Evolutionary conservation across 2,888 invertebrate species (phyloP).

Genomic region (Pharmacophagus antenor): DNA sequence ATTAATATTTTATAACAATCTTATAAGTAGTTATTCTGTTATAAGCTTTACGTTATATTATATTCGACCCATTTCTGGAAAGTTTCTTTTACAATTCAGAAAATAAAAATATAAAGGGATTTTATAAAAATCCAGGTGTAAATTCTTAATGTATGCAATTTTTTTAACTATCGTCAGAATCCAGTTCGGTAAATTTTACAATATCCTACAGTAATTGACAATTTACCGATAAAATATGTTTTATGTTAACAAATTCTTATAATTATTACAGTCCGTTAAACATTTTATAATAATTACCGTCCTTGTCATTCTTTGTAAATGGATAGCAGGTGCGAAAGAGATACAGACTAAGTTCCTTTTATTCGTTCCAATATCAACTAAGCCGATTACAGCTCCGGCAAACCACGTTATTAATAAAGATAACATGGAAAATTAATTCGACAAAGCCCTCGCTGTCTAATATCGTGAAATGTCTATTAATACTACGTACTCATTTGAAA

Average conservation of each 20-base stretch:
- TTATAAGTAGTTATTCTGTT: too few species aligned
- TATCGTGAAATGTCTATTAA: neutral
- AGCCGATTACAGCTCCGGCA: conserved; percentile 24
- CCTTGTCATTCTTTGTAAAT: conserved; percentile 10
- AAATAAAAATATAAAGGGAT: too few species aligned
- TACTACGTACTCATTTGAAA: too few species aligned
- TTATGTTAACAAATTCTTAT: conserved; percentile 22
- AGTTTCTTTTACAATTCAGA: too few species aligned
- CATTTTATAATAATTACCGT: neutral
- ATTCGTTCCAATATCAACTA: conserved; percentile 19
- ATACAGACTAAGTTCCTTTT: conserved; percentile 10
- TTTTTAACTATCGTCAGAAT: neutral
- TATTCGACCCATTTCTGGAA: too few species aligned
- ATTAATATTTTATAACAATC: too few species aligned
- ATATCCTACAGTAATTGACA: conserved; percentile 2
- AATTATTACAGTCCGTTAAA: conserved; percentile 5
- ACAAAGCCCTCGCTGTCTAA: conserved; percentile 15
- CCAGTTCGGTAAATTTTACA: neutral
- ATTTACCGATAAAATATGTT: conserved; percentile 12
- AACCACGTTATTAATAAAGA: conserved; percentile 25
- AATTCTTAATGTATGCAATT: too few species aligned
- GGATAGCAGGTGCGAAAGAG: conserved; percentile 9
- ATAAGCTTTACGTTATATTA: too few species aligned
- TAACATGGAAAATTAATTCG: conserved; percentile 23
- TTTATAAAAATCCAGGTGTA: too few species aligned